Evolutionary conservation across 92 coral and sea anemone genomes (phyloP), one percentile per base, ranked within the genome.

Genomic region (Plumapathes pennacea): DNA sequence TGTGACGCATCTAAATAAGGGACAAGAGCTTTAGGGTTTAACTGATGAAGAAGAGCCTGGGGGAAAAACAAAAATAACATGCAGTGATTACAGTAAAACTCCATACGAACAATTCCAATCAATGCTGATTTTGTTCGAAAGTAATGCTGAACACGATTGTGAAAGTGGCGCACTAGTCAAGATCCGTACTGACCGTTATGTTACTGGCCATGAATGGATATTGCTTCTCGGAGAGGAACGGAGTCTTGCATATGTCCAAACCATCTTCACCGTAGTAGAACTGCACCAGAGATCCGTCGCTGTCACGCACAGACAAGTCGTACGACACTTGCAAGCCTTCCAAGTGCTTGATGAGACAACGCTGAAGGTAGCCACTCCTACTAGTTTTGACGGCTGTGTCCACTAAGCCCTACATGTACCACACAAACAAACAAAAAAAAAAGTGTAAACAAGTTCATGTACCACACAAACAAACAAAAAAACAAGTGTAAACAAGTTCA

Each of bases 331-430:
- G 92, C 15, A 92, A 67, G 3, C 98, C 98, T 42, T 92, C 98
- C 39, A 92, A 50, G 68, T 92, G 98, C 57, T 92, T 92, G 63
- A 92, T 84, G 17, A 92, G 90, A 71, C 98, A 92, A 3, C 98
- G 98, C 67, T 92, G 98, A 14, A 92, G 98, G 74, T 92, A 92
- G 4, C 98, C 96, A 64, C 98, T 92, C 25, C 98, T 92, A 45
- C 98, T 92, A 10, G 98, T 92, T 69, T 92, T 92, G 19, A 92
- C 98, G 15, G 98, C 98, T 14, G 98, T 92, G 54, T 92, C 98
- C 10, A 92, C 98, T 42, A 92, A 78, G 55, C 98, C 98, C 98
- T 91, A 46, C 0, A n/a, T 1, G 34, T 17, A 38, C 25, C 50
- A 34, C 26, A 22, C 12, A 12, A 25, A 24, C 10, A 1, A 17